Base-by-base conservation (phyloP, 2,797 vertebrate species). In the Cyclopterus lumpus region DNA sequence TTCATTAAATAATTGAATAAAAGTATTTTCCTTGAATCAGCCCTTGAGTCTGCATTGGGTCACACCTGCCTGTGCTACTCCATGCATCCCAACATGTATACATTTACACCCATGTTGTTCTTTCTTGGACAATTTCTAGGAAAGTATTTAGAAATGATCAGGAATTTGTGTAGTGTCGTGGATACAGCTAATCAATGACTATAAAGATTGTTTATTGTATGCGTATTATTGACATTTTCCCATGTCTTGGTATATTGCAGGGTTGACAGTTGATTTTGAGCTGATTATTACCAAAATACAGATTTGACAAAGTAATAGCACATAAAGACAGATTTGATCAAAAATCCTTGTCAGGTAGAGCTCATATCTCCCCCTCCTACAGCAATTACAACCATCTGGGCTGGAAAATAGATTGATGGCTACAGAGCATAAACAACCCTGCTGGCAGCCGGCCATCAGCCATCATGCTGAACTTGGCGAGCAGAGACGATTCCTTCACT, bases 331-430 rank as follows among this genome's bases (percentile, higher is more conserved):
- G 71, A 80, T 82, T 77, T 74, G 69, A 84, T 75, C n/a, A 46
- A 28, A 74, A 75, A 83, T 83, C 69, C 75, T 59, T 67, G 73
- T 86, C 87, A 90, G 87, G 84, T 88, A 79, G 71, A 30, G 64
- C 83, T 87, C 79, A 75, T 67, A 54, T 73, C 66, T 76, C 58
- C 70, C 69, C 70, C 71, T 84, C 82, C 78, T 49, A 81, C 87
- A 82, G 80, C 67, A 58, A 85, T 89, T 81, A 68, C 57, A 67
- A 78, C 86, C 87, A 90, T 90, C 90, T 91, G 88, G 67, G 72
- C 79, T 84, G 86, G 81, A 77, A 87, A 85, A 84, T 81, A 77
- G 85, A 89, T 80, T 49, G 77, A 89, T 77, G 40, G 65, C 84
- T 81, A 42, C 51, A 36, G 85, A 82, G 87, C 81, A 79, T 66